phyloP scores from a whole-genome alignment of 2,888 invertebrate species.

The Volucella zonaria region DNA sequence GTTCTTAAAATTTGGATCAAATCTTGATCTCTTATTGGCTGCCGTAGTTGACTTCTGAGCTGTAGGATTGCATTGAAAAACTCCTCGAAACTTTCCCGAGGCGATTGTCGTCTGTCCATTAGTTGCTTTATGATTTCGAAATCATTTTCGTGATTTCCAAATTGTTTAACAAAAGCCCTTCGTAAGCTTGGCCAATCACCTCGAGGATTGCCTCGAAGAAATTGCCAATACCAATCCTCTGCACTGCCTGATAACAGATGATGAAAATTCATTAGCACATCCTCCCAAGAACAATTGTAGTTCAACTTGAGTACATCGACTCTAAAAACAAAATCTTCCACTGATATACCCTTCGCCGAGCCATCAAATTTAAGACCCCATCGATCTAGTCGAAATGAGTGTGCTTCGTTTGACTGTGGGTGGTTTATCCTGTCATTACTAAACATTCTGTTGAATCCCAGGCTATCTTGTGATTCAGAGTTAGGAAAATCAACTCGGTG shows the following conservation, averaged over 20 bases:
- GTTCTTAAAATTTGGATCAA: conserved; percentile 36
- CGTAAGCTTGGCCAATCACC: conserved; percentile 31
- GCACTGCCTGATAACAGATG: conserved; percentile 45
- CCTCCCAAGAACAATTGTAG: conserved; percentile 35
- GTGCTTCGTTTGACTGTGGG: background rate
- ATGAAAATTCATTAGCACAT: conserved; percentile 37
- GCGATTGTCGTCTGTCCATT: conserved; percentile 48
- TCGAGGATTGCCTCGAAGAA: conserved; percentile 14
- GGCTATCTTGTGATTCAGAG: too few relatives aligned
- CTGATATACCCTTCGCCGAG: conserved; percentile 19
- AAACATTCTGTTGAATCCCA: background rate
- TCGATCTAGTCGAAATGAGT: conserved; percentile 1
- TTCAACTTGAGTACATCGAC: conserved; percentile 40
- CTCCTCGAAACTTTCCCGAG: conserved; percentile 51
- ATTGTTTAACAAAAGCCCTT: conserved; percentile 16
- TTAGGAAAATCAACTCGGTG: too few relatives aligned
- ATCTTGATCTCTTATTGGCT: conserved; percentile 27
- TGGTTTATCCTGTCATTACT: background rate
- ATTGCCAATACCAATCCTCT: conserved; percentile 59
- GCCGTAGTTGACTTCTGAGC: conserved; percentile 20
- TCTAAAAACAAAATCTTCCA: conserved; percentile 59
- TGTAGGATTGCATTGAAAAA: conserved; percentile 33
- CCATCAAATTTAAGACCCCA: conserved; percentile 25
- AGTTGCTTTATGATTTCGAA: conserved; percentile 48
- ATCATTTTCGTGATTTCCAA: conserved; percentile 44